These are phyloP conservation scores for Mergus octosetaceus DNA, from an alignment of 2,797 vertebrate genomes.

Conservation along the genomic window DNA sequence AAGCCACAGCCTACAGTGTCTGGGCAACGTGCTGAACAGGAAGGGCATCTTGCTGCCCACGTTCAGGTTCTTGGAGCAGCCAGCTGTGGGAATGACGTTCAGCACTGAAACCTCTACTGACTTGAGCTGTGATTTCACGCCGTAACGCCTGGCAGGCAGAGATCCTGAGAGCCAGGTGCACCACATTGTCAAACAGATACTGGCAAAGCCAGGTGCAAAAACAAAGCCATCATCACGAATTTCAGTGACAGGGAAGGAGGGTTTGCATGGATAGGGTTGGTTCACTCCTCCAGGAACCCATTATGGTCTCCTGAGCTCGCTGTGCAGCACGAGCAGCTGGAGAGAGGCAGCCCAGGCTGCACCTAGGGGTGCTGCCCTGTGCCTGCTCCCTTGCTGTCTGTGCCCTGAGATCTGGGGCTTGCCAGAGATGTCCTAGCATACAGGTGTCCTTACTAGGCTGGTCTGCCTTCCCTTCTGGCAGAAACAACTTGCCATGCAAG, in stretches of 20 bases:
- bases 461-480: neutral
- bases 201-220: neutral
- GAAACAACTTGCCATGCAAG: neutral
- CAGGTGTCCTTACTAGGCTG: neutral
- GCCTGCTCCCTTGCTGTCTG: neutral
- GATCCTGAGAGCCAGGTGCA: neutral
- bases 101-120: neutral
- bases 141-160: neutral
- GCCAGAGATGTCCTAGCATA: neutral
- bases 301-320: fast-evolving
- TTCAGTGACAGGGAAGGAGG: neutral
- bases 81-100: neutral
- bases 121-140: neutral
- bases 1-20: neutral
- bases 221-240: neutral
- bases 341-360: neutral
- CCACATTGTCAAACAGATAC: neutral
- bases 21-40: neutral
- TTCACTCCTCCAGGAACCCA: neutral
- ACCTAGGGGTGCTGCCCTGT: neutral
- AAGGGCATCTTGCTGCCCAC: neutral
- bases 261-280: neutral
- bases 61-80: neutral
- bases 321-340: neutral
- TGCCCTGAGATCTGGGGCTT: neutral